Base-by-base conservation (phyloP, 1,140 invertebrate species). In the Drosophila micromelanica region DNA sequence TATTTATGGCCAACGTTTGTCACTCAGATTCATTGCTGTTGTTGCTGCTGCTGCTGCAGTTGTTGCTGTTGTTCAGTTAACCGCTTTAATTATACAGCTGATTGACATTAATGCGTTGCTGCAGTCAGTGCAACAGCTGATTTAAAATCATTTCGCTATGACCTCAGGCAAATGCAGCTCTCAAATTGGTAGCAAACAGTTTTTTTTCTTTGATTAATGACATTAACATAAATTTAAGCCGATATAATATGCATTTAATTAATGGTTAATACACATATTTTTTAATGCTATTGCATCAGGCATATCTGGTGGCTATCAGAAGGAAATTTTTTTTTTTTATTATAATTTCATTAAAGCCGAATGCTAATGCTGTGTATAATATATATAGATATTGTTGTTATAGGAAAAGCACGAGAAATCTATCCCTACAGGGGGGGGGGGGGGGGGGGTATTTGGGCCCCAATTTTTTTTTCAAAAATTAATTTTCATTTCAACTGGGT, bases 91-190 rank as follows among this genome's bases (percentile, higher is more conserved):
- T 87, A 87, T 67, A 63, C 60, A 62, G 51, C 78, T 81, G 82
- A 86, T 87, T 86, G 82, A 79, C 84, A 87, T 79, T 87, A 87
- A 89, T 89, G 65, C 76, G 51, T 51, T 23, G 43, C 42, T 54
- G 43, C 45, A 57, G 65, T 70, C 65, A 69, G 64, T 78, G 74
- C 78, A 87, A 87, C 74, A 87, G 74, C 59, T 78, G 78, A 78
- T 65, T 80, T 87, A 61, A 75, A 77, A 72, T 65, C 51, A 73
- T 64, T 70, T 65, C 9, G 2, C 27, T 30, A 35, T 59, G 75
- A 52, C 64, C 70, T 59, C 64, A 15, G 75, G 59, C 37, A n/a
- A 45, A 35, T 20, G 61, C 7, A 59, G 62, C 55, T 30, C 3
- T 42, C 45, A 30, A 30, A 49, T 69, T 59, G 55, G 63, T 61